Evolutionary conservation across 2,888 invertebrate species (phyloP), one percentile per base, ranked within the genome.

Genomic region (Entomobrya multifasciata): DNA sequence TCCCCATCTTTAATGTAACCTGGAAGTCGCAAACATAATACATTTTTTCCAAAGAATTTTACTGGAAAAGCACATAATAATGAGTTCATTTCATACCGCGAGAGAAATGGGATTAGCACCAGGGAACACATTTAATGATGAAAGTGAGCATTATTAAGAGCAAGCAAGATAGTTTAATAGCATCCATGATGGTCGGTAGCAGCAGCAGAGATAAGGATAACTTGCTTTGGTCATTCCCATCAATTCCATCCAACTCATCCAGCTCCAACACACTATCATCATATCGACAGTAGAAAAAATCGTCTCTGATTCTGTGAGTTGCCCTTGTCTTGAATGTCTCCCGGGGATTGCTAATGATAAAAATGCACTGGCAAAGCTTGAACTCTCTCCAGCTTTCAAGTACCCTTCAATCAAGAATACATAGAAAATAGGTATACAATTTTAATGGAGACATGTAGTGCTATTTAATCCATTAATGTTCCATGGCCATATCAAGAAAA

Each of bases 71-170:
- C 70, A 36, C 65, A 22, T 20, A 47, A 65, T 72, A 78, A 67
- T 81, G 55, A 41, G 57, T 36, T 22, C 87, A 79, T 72, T 72
- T 44, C 80, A 86, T 76, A 86, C 80, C 60, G 86, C 80, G 86
- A 86, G 76, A 76, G 86, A 88, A 88, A 88, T 88, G 87, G 87
- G 82, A 83, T 76, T 81, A 87, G 72, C 88, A 80, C 85, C 88
- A 47, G 88, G 88, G 87, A 87, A 78, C 79, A 84, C 76, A 77
- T 70, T 88, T 88, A 88, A 86, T 88, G 88, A 86, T 86, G 70
- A 80, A 86, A 86, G 76, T 77, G 41, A 10, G 41, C 78, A 57
- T 41, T n/a, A 47, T 55, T 36, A 30, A 47, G 30, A 67, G 25
- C 11, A 22, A 11, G 47, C 44, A 47, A 47, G 47, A 47, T 70